phyloP scores from a whole-genome alignment of 1,140 invertebrate genomes.

The Drosophila kikkawai region DNA sequence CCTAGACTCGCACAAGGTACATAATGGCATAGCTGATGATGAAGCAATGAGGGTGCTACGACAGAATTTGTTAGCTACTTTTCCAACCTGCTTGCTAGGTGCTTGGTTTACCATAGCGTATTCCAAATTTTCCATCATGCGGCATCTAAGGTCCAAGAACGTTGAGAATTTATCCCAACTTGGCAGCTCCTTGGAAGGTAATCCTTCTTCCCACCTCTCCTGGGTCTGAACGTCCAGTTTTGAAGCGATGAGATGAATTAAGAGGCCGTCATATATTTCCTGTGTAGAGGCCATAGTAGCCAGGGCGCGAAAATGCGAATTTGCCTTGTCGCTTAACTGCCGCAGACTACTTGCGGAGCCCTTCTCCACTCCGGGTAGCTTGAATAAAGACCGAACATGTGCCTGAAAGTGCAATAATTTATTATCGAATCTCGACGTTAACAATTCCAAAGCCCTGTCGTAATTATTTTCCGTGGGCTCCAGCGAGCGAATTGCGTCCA shows the following conservation, averaged over 20 bases:
- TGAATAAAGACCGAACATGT: constrained; percentile 1
- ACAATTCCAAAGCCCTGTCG: not conserved
- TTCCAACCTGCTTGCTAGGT: not conserved
- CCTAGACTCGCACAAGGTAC: constrained; percentile 4
- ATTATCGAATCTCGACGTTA: not conserved
- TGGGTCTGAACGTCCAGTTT: not conserved
- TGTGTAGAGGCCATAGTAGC: not conserved
- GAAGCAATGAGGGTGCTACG: not conserved
- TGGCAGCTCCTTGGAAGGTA: not conserved
- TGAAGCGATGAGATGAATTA: too few relatives aligned
- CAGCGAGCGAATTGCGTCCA: too few relatives aligned
- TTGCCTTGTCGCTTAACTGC: constrained; percentile 1
- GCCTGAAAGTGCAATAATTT: constrained; percentile 1
- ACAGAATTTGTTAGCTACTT: not conserved
- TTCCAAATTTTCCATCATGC: constrained; percentile 5
- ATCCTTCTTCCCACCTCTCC: not conserved
- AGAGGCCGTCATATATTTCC: too few relatives aligned
- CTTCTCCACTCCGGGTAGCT: not conserved
- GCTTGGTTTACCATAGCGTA: not conserved
- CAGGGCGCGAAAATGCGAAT: constrained; percentile 4
- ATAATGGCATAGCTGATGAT: not conserved
- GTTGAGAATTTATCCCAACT: not conserved
- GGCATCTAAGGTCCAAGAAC: constrained; percentile 1
- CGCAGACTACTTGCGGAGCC: not conserved
- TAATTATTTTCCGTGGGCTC: too few relatives aligned